phyloP scores from a whole-genome alignment of 2,888 invertebrate species.

The Cylindroiulus punctatus region DNA sequence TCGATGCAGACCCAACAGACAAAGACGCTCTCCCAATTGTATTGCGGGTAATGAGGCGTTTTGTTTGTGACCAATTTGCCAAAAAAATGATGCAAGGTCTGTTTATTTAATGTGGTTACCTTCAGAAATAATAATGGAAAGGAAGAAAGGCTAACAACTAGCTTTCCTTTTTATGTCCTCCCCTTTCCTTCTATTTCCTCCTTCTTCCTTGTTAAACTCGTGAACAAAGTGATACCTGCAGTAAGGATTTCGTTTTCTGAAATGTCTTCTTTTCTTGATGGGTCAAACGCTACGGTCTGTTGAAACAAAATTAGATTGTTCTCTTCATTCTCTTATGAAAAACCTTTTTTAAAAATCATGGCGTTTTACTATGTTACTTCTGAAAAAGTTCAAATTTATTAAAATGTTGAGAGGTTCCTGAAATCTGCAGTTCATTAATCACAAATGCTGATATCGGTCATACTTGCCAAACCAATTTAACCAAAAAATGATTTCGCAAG shows the following conservation, averaged over 20 bases:
- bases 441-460: background rate
- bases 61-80: background rate
- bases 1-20: background rate
- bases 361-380: background rate
- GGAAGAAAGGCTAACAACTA: background rate
- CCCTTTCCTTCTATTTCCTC: background rate
- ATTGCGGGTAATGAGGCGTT: background rate
- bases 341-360: background rate
- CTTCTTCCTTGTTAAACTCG: background rate
- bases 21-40: background rate
- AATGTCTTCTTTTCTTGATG: background rate
- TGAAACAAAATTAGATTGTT: background rate
- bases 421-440: background rate
- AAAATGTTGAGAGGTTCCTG: background rate
- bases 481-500: background rate
- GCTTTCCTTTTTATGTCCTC: background rate
- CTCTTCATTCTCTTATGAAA: background rate
- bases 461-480: background rate
- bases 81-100: constrained; percentile 19
- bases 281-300: background rate
- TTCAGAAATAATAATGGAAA: constrained; percentile 10
- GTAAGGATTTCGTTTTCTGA: background rate
- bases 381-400: background rate
- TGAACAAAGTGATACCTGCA: background rate
- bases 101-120: background rate